Evolutionary conservation across 2,797 vertebrate genomes (phyloP).

Genomic region (Malacoraja senta): DNA sequence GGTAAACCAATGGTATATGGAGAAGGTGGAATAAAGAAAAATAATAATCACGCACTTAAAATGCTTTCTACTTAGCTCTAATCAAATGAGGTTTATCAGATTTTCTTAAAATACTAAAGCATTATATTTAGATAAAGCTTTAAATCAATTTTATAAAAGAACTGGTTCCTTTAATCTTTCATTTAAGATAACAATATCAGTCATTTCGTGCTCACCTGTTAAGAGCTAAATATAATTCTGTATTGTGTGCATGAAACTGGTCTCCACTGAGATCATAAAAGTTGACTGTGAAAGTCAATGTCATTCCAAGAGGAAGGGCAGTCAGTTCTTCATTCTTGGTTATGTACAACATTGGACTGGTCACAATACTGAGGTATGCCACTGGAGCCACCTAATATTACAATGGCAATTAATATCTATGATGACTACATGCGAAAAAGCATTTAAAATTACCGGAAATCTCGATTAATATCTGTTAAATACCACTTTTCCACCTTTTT

Average conservation of each 20-base stretch:
- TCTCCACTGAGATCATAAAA: constrained; percentile 58
- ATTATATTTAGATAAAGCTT: not conserved
- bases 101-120: not conserved
- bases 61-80: not conserved
- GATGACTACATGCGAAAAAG: not conserved
- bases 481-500: not conserved
- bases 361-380: constrained; percentile 53
- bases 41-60: not conserved
- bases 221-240: constrained; percentile 48
- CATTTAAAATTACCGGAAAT: not conserved
- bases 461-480: not conserved
- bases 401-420: constrained; percentile 38
- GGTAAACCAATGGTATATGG: not conserved
- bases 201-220: constrained; percentile 52
- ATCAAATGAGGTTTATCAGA: not conserved
- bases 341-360: constrained; percentile 47
- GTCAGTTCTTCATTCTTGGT: constrained; percentile 44
- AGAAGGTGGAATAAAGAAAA: not conserved
- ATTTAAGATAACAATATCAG: constrained; percentile 1
- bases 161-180: not conserved
- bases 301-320: constrained; percentile 56
- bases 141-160: not conserved
- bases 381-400: constrained; percentile 57
- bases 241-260: constrained; percentile 54
- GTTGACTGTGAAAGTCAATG: constrained; percentile 49